A percentile compares a stretch with the other conserved stretches of the same genome.
Evolutionary conservation across 2,113 vertebrate species (phyloP).

Genomic region (Hymenochirus boettgeri): DNA sequence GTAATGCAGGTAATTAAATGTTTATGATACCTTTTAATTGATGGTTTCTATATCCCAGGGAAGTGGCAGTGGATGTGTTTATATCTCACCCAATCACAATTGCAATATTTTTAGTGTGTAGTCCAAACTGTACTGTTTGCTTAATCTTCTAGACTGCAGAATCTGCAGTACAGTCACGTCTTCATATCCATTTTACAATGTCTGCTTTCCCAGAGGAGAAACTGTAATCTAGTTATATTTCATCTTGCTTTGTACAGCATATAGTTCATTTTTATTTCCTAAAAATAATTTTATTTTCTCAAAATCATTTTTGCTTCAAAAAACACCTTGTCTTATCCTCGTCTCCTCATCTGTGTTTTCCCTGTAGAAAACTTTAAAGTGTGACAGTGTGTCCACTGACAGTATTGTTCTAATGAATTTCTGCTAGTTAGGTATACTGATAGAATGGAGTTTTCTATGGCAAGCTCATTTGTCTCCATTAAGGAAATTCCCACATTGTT

Average conservation of each 20-base stretch:
- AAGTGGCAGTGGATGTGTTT: not conserved
- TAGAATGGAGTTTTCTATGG: not conserved
- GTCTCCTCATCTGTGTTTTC: not conserved
- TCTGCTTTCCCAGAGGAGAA: not conserved
- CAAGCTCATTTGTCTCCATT: constrained; percentile 3
- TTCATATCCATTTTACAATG: not conserved
- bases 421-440: not conserved
- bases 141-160: no score
- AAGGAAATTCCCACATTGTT: not conserved
- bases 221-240: not conserved
- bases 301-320: not conserved
- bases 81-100: not conserved
- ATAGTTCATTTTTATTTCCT: not conserved
- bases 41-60: not conserved
- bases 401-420: not conserved
- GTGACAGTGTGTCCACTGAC: not conserved
- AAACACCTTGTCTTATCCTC: not conserved
- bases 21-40: no score
- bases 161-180: not conserved
- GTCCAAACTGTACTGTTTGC: not conserved
- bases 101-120: not conserved
- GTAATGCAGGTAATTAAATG: not conserved
- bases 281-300: not conserved
- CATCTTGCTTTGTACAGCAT: not conserved
- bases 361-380: not conserved